Evolutionary conservation across 2,888 invertebrate genomes (phyloP).

Genomic region (Tenthredo distinguenda): DNA sequence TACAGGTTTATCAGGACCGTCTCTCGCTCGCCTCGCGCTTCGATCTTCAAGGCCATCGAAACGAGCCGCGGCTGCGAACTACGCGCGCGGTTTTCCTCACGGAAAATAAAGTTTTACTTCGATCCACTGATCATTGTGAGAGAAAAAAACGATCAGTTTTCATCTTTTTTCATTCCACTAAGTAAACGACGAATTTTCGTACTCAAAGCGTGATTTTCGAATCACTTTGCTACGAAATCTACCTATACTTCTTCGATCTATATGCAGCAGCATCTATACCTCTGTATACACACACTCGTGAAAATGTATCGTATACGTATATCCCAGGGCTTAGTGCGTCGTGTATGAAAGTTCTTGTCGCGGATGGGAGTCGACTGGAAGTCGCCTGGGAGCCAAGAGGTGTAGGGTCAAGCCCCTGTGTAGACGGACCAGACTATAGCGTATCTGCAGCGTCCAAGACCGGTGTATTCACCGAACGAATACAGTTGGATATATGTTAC

Average conservation of each 20-base stretch:
- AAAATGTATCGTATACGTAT: neutral
- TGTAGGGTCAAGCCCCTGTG: conserved; percentile 48
- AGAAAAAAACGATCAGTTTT: neutral
- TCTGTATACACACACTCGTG: neutral
- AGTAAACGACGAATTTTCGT: neutral
- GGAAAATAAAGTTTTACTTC: neutral
- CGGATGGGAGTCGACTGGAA: conserved; percentile 37
- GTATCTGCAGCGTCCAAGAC: conserved; percentile 29
- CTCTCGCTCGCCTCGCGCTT: neutral
- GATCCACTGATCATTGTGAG: neutral
- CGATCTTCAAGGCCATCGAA: conserved; percentile 16
- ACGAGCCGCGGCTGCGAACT: neutral
- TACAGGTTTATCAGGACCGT: conserved; percentile 41
- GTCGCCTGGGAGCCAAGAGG: conserved; percentile 46
- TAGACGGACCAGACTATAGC: conserved; percentile 40
- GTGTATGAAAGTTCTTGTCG: conserved; percentile 45
- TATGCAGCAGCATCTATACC: neutral
- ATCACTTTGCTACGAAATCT: neutral
- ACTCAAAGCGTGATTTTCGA: neutral
- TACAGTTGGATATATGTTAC: neutral
- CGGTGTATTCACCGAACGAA: conserved; percentile 38
- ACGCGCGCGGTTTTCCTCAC: neutral
- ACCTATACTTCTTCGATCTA: conserved; percentile 2
- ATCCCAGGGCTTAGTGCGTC: neutral
- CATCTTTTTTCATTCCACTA: neutral